Evolutionary conservation across 2,888 invertebrate genomes (phyloP), one percentile per base, ranked within the genome.

Genomic region (Automeris io): DNA sequence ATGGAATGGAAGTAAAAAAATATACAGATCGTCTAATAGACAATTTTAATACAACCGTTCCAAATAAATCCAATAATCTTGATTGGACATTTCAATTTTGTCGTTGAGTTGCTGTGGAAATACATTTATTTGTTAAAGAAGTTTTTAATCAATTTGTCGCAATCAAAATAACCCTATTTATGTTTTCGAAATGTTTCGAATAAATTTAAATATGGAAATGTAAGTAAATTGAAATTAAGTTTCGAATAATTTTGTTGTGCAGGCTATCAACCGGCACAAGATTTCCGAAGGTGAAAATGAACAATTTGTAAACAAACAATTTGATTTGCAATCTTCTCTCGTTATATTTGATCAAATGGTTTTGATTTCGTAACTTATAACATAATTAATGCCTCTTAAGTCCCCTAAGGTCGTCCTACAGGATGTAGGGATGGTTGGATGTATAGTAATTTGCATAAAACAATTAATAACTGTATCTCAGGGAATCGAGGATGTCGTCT

Each of bases 391-490:
- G 38, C 45, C 42, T 49, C 47, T 53, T 54, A 43, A 45, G 49
- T 56, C 47, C 46, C 45, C 45, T 43, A 47, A 51, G 35, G 46
- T 47, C 48, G 47, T 46, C 54, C 49, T 47, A 51, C 51, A 45
- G 35, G 47, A 49, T 55, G 54, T 58, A 55, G 61, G 51, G 59
- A 54, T 49, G 38, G 38, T 42, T 50, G n/a, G n/a, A n/a, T n/a
- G n/a, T n/a, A n/a, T n/a, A n/a, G n/a, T n/a, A 43, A 70, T 78
- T 76, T 75, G 67, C 77, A 75, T 77, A 70, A 70, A 72, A 70
- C 64, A 68, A 69, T 71, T 68, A 77, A 70, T 66, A 74, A 72
- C 73, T 67, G 69, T 57, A 48, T 57, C 61, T 61, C 61, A 55
- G 57, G 60, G 60, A 63, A 50, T 39, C 37, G 24, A 44, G 51